Percentiles rank a stretch among this genome's conserved stretches.
Evolutionary conservation across 2,113 vertebrate species (phyloP).

Genomic region (Cervus canadensis): DNA sequence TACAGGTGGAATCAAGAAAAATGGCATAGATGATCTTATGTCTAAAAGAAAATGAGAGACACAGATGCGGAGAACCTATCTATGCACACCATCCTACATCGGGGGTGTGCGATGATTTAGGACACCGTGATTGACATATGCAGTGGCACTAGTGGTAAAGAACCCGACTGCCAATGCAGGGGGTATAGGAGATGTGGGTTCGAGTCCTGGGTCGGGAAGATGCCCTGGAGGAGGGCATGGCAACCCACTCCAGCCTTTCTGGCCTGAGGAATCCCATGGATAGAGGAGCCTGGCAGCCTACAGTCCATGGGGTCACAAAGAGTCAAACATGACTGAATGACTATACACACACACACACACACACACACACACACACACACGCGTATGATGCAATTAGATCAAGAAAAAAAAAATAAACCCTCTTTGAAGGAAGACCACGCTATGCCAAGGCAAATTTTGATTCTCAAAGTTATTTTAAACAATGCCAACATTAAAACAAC

Average conservation of each 20-base stretch:
- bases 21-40: background rate
- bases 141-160: background rate
- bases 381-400: background rate
- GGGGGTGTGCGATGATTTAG: background rate
- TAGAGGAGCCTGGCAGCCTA: background rate
- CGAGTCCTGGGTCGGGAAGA: accelerated
- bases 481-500: background rate
- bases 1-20: background rate
- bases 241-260: background rate
- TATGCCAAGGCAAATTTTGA: too few species aligned
- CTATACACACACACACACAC: too few species aligned
- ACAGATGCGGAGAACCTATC: background rate
- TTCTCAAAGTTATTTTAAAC: background rate
- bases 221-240: background rate
- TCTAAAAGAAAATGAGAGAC: background rate
- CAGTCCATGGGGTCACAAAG: background rate
- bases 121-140: background rate
- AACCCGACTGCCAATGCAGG: background rate
- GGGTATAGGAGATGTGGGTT: background rate
- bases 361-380: background rate
- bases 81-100: background rate
- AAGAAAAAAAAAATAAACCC: background rate
- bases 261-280: background rate
- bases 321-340: background rate
- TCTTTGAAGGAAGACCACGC: background rate